Base-by-base conservation (phyloP, 2,113 vertebrate genomes). In the Hylia prasina region DNA sequence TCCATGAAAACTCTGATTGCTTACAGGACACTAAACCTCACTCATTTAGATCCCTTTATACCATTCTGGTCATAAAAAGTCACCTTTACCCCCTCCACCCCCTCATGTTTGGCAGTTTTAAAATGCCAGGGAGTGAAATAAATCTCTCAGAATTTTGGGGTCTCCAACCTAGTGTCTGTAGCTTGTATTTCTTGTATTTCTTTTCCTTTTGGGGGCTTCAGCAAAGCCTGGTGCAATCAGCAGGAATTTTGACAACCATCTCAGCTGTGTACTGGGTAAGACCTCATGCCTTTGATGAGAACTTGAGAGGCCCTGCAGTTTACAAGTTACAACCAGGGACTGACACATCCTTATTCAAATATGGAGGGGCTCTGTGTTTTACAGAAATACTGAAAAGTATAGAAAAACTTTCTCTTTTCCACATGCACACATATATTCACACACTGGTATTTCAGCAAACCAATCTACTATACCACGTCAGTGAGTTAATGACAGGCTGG, bases 321-420 rank as follows among this genome's bases (percentile, higher is more conserved):
- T 39, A 35, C 22, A 51, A 16, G 24, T 87, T 64, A 40, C 13
- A 50, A 15, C 30, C 63, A 61, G n/a, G 48, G 40, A 42, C 33
- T 80, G 68, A 27, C 66, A 24, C 1, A 2, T 64, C 50, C 71
- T 33, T 54, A 37, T 44, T 42, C 48, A 83, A 86, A 44, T 65
- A 48, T 0, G 4, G 69, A 33, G 37, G 11, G 16, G 9, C 24
- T 77, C n/a, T 73, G 16, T 51, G 25, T 69, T 91, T 57, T 78
- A 31, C 31, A 60, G 64, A 91, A 77, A 51, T 56, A 48, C 28
- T 44, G 39, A 89, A 79, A 78, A 87, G 45, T 18, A 24, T 19
- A 86, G n/a, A 82, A 58, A 64, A 79, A 39, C 42, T 60, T 82
- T n/a, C 21, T 75, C n/a, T 88, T 85, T 93, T 87, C 40, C 7